Base-by-base conservation (phyloP, 2,888 invertebrate genomes). In the Eulithis prunata region DNA sequence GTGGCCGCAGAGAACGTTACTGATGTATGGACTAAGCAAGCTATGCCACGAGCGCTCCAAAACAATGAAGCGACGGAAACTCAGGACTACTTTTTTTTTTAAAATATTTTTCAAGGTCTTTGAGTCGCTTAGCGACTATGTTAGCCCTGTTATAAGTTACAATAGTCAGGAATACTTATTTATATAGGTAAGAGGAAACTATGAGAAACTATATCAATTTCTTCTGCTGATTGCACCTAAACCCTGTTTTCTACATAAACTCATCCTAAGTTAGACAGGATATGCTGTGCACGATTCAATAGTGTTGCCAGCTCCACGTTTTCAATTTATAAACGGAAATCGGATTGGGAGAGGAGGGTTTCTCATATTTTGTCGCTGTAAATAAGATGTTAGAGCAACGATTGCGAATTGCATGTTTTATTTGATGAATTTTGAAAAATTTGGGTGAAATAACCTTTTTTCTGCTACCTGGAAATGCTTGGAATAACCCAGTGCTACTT, bases 311-410 rank as follows among this genome's bases (percentile, higher is more conserved):
- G 49, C 21, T 13, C 45, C 41, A 47, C 59, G 41, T 60, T 67
- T 63, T 59, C 66, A 63, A 63, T 67, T 63, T 56, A 12, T 56
- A 60, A 67, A 63, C 67, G 63, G 67, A 63, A 67, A 67, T 60
- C 52, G 55, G 41, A 47, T 57, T 60, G 49, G 32, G 49, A 55
- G 46, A 46, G 57, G 57, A 49, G 45, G 4, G 45, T 52, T 58
- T 58, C 57, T 66, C 66, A 66, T 66, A 66, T 58, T 60, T 59
- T 51, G 49, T 13, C 55, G 57, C 49, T 66, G 41, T n/a, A 14
- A 54, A 54, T 53, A 61, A 54, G 21, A 10, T 21, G 11, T 41
- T 41, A 45, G 45, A 4, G 45, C 21, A 10, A 21, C 2, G 21
- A 8, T 21, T 21, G 21, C 21, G 14, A 10, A 21, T 21, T 21